phyloP scores from a whole-genome alignment of 2,797 vertebrate species.

The Pelobates cultripes region DNA sequence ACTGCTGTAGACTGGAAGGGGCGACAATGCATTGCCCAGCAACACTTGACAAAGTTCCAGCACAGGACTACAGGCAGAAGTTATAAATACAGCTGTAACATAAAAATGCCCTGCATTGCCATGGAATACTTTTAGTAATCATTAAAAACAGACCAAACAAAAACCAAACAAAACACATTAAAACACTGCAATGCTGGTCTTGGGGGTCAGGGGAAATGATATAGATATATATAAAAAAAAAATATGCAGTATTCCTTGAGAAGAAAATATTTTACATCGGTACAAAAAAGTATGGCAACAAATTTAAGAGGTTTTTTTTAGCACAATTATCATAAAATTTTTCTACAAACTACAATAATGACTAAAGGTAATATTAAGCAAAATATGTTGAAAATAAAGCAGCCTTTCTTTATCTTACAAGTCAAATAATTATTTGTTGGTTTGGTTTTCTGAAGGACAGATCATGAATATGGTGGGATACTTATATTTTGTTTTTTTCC shows the following conservation, averaged over 20 bases:
- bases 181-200: slow-evolving; percentile 59
- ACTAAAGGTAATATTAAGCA: slow-evolving; percentile 79
- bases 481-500: neutral
- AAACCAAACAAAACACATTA: slow-evolving; percentile 69
- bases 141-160: slow-evolving; percentile 64
- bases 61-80: slow-evolving; percentile 1
- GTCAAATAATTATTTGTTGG: slow-evolving; percentile 67
- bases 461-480: slow-evolving; percentile 66
- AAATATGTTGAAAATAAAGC: slow-evolving; percentile 77
- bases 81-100: neutral
- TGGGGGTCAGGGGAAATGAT: slow-evolving; percentile 30
- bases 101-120: slow-evolving; percentile 2
- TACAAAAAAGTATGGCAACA: slow-evolving; percentile 73
- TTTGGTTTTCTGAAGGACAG: slow-evolving; percentile 69
- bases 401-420: slow-evolving; percentile 78
- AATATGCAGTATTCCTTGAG: too few species aligned
- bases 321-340: slow-evolving; percentile 70
- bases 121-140: slow-evolving; percentile 69
- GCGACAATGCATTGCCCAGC: slow-evolving; percentile 56
- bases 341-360: slow-evolving; percentile 75
- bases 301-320: slow-evolving; percentile 77
- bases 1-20: slow-evolving; percentile 64
- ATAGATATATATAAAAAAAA: slow-evolving; percentile 50
- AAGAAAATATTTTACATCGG: slow-evolving; percentile 70
- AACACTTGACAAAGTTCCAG: slow-evolving; percentile 19